These are phyloP conservation scores for Heterochromis multidens DNA, from an alignment of 2,113 vertebrate genomes.

Conservation along the genomic window DNA sequence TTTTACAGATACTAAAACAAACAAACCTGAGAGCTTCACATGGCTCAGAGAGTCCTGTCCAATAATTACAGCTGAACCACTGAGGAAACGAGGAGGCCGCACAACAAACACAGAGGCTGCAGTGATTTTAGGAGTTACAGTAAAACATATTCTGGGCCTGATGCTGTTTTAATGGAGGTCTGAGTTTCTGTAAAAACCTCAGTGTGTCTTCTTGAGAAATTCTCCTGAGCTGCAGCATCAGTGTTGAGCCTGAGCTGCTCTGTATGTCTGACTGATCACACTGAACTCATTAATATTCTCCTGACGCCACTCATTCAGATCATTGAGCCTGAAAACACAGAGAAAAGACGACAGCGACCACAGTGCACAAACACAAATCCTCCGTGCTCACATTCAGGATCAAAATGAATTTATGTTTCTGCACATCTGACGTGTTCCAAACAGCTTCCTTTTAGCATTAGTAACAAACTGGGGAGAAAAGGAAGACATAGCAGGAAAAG, in stretches of 20 bases:
- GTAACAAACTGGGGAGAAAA: not conserved
- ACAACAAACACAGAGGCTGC: not conserved
- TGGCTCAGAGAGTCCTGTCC: not conserved
- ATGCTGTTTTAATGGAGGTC: not conserved
- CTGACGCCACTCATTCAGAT: not conserved
- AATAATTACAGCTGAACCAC: no score
- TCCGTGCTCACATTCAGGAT: no score
- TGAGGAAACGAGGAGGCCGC: no score
- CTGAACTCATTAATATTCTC: constrained; percentile 50
- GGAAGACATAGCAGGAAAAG: not conserved
- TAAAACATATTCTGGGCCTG: not conserved
- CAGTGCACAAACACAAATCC: not conserved
- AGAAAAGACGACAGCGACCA: not conserved
- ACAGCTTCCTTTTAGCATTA: no score
- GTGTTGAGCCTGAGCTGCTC: constrained; percentile 21
- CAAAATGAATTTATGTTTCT: not conserved
- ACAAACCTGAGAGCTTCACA: not conserved
- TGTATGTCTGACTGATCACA: constrained; percentile 18
- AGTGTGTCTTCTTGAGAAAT: not conserved
- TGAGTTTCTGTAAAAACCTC: not conserved
- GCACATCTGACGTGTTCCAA: not conserved
- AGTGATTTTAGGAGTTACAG: no score
- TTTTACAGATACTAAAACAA: not conserved
- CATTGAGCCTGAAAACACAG: constrained; percentile 11
- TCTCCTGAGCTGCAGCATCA: not conserved